Percentiles rank a stretch among this genome's conserved stretches.
Conservation (phyloP, 2,113 vertebrate genomes). For the Agelaius phoeniceus region DNA sequence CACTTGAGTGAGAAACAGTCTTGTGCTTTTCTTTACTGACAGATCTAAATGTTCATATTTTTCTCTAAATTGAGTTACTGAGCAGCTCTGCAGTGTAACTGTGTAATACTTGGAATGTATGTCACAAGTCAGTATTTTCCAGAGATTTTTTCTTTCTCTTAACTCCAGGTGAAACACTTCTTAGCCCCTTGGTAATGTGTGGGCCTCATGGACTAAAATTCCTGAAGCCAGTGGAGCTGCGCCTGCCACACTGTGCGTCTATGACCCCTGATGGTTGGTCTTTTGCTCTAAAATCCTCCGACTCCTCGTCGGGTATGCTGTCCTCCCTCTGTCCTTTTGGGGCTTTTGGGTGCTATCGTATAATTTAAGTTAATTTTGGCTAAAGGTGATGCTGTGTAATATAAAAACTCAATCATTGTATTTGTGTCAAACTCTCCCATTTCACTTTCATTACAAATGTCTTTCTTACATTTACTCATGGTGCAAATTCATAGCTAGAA, state of each 20-base stretch:
- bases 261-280: slow-evolving; percentile 99
- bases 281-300: slow-evolving; percentile 99
- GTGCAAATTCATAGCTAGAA: slow-evolving; percentile 54
- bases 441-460: slow-evolving; percentile 71
- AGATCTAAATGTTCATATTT: neutral
- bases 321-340: slow-evolving; percentile 93
- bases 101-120: neutral
- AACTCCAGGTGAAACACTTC: slow-evolving; percentile 90
- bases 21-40: neutral
- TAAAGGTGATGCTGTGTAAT: slow-evolving; percentile 59
- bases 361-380: slow-evolving; percentile 72
- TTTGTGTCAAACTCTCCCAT: slow-evolving; percentile 61
- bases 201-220: slow-evolving; percentile 98
- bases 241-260: slow-evolving; percentile 99
- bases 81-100: neutral
- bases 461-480: slow-evolving; percentile 52
- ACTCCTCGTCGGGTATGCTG: slow-evolving; percentile 99
- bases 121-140: neutral
- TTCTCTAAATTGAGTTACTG: neutral
- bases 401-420: slow-evolving; percentile 65
- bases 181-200: slow-evolving; percentile 98
- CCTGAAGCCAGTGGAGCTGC: slow-evolving; percentile 98
- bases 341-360: slow-evolving; percentile 86
- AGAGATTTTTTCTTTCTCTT: neutral
- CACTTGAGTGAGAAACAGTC: neutral